Evolutionary conservation across 2,888 invertebrate genomes (phyloP), one percentile per base, ranked within the genome.

Genomic region (Schizotus pectinicornis): DNA sequence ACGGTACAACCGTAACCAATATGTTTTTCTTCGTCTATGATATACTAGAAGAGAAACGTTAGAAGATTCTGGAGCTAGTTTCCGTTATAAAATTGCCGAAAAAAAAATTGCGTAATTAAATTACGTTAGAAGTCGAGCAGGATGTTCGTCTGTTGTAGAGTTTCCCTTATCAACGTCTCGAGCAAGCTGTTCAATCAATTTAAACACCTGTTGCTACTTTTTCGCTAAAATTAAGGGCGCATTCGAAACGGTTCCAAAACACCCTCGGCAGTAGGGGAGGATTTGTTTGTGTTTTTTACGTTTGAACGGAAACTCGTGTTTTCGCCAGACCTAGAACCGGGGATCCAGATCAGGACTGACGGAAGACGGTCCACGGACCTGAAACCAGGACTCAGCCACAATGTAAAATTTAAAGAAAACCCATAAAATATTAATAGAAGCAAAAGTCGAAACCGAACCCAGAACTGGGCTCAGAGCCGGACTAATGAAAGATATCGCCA

Each of bases 11-110:
- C 22, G 69, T 70, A 62, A 63, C 61, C 59, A 64, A 67, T 64
- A 67, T 68, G 64, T 65, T 69, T 69, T 65, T 55, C 55, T 67
- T 46, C 12, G 51, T 61, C 59, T 56, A 63, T 63, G 65, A 63
- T 65, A 63, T 58, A 47, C 53, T 35, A 53, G 41, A 48, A 33
- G 43, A 43, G 31, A 13, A 49, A 43, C 47, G 58, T 58, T 38
- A 34, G 43, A 42, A 36, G 33, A 12, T 41, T 48, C 48, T 52
- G 37, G 53, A 58, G 53, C 8, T 3, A n/a, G 31, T 39, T 12
- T 12, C 12, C 37, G 46, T 46, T 53, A 53, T 30, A 41, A 50
- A 49, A 7, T 22, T 8, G 38, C n/a, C n/a, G 9, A 12, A n/a
- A 35, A 9, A 35, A 11, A 9, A 35, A 11, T 11, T 35, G 9